Evolutionary conservation across 1,140 invertebrate species (phyloP).

Genomic region (Drusus annulatus): DNA sequence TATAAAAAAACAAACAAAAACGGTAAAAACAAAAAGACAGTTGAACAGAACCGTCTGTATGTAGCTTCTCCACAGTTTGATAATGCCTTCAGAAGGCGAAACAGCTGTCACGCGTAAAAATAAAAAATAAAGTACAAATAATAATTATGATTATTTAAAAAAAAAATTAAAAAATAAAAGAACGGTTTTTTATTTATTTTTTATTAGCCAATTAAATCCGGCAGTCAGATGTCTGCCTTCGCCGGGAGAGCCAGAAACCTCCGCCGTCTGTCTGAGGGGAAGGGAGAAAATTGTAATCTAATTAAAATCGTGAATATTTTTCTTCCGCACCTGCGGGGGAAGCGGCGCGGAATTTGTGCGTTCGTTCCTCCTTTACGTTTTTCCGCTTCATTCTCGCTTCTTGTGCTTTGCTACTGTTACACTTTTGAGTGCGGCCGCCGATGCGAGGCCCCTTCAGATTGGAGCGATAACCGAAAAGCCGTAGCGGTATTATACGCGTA

Average conservation of each 20-base stretch:
- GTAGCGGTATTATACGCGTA: not conserved
- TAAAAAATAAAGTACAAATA: no score
- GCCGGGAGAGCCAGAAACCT: not conserved
- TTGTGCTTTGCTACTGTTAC: no score
- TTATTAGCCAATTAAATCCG: no score
- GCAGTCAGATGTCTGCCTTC: not conserved
- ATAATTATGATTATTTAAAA: no score
- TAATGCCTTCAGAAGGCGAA: no score
- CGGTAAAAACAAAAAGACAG: no score
- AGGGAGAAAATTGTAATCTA: constrained; percentile 51
- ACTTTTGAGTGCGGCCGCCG: not conserved
- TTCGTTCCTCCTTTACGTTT: constrained; percentile 24
- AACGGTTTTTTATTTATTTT: no score
- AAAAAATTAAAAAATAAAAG: no score
- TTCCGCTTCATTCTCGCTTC: not conserved
- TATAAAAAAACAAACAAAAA: no score
- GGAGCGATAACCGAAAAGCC: not conserved
- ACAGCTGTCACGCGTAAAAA: no score
- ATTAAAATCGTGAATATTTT: constrained; percentile 55
- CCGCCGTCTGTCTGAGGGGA: not conserved
- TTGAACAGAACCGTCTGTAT: no score
- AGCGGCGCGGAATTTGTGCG: constrained; percentile 6
- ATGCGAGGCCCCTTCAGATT: not conserved
- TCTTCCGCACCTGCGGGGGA: constrained; percentile 35
- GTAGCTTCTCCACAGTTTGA: no score